A percentile compares a stretch with the other conserved stretches of the same genome.
These are phyloP conservation scores for Regulus satrapa DNA, from an alignment of 2,113 vertebrate genomes.

Conservation along the genomic window DNA sequence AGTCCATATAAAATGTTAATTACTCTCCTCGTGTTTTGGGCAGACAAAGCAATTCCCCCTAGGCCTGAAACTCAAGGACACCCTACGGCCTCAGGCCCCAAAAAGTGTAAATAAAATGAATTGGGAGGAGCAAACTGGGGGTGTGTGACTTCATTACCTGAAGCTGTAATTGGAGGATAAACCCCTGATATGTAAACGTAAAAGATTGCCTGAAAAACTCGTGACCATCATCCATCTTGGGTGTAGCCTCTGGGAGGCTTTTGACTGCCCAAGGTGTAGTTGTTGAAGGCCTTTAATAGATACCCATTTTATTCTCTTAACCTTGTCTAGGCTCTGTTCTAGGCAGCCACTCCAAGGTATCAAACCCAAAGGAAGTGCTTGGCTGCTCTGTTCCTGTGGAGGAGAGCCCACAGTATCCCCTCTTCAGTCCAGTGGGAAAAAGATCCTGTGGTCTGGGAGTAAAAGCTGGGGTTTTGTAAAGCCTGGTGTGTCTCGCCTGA, in stretches of 20 bases:
- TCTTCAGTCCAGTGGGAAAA: neutral
- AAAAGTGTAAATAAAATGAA: neutral
- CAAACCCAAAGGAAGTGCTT: neutral
- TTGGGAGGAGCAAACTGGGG: neutral
- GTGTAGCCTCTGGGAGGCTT: neutral
- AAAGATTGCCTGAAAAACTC: neutral
- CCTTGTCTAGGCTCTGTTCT: neutral
- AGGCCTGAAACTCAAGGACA: neutral
- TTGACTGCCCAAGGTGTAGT: neutral
- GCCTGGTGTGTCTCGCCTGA: accelerated
- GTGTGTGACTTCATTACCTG: neutral
- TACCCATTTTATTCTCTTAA: neutral
- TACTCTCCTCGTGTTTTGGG: neutral
- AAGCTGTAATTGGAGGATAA: neutral
- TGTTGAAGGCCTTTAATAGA: neutral
- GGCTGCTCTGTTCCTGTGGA: neutral
- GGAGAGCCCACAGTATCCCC: neutral
- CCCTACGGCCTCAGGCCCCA: neutral
- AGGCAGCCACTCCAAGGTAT: neutral
- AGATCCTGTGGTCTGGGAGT: accelerated
- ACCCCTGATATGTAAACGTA: neutral
- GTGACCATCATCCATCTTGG: neutral
- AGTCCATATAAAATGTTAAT: too few species aligned
- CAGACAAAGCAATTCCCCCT: neutral
- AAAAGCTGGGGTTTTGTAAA: neutral